phyloP scores from a whole-genome alignment of 2,113 vertebrate genomes.

The Hyperopisus bebe region DNA sequence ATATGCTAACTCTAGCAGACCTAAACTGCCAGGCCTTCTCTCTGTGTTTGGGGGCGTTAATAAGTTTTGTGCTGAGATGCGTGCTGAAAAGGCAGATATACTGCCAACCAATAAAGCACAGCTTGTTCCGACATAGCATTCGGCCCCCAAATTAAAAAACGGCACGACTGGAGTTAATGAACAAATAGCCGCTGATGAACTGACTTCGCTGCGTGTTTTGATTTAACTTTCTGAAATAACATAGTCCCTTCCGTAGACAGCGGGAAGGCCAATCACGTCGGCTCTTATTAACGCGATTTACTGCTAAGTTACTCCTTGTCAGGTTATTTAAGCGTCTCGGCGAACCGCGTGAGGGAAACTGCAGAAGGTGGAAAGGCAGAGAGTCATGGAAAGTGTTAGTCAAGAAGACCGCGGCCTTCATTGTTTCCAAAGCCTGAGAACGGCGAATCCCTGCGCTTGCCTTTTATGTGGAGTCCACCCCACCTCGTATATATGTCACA shows the following conservation, averaged over 20 bases:
- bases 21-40: not conserved
- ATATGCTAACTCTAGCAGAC: not conserved
- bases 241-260: not conserved
- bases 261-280: constrained; percentile 14
- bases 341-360: not conserved
- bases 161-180: not conserved
- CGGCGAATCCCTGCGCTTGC: constrained; percentile 83
- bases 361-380: not conserved
- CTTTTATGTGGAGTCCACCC: constrained; percentile 77
- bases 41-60: not conserved
- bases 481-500: constrained; percentile 97
- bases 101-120: not conserved
- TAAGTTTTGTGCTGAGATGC: not conserved
- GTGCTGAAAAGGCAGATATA: not conserved
- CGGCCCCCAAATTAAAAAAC: not conserved
- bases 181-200: not conserved
- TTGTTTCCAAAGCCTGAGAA: constrained; percentile 80
- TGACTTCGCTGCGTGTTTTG: not conserved
- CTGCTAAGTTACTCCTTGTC: not conserved
- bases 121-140: not conserved
- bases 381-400: not conserved
- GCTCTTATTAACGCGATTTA: not conserved
- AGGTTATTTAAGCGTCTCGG: not conserved
- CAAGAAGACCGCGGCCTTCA: constrained; percentile 45
- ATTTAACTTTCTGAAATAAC: not conserved